Base-by-base conservation (phyloP, 1,140 invertebrate species). In the Meloidogyne floridensis region DNA sequence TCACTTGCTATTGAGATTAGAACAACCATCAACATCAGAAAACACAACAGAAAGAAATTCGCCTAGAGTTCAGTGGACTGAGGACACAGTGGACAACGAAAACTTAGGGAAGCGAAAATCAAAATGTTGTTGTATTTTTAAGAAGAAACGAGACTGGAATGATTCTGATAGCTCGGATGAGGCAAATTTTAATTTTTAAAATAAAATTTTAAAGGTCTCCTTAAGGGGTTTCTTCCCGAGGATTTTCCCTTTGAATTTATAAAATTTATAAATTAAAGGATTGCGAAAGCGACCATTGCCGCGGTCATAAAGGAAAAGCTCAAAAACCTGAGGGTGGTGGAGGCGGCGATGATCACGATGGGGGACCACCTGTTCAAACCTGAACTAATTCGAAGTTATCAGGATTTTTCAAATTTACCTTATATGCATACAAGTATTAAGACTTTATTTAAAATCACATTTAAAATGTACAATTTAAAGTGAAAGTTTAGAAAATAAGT, bases 101-200 rank as follows among this genome's bases (percentile, higher is more conserved):
- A 20, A 77, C 20, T 10, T 87, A 72, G 84, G 80, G 8, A 86
- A 87, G 78, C 87, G 87, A 77, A 86, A 87, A 71, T 86, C 85
- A 20, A 86, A 86, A 71, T 86, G 85, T 69, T 87, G 86, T 74
- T 87, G 86, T 78, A 87, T 87, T 65, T 87, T 86, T 76, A 87
- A 88, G 80, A 87, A 87, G 59, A 73, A 80, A n/a, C 85, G 82
- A 18, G 74, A 85, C 11, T 87, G 87, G 87, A 76, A 88, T 72
- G 86, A 87, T 43, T 86, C 87, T 1, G 77, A 86, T 9, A 59
- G 72, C 11, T 86, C 84, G 11, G 85, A 85, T 13, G 72, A 81
- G 15, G 47, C 85, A n/a, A 42, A 32, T 83, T 5, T 53, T 6
- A 11, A 80, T 20, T 83, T 5, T 53, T 13, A 11, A 80, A 69